Conservation (phyloP, 2,888 invertebrate genomes). For the Xestia c-nigrum region DNA sequence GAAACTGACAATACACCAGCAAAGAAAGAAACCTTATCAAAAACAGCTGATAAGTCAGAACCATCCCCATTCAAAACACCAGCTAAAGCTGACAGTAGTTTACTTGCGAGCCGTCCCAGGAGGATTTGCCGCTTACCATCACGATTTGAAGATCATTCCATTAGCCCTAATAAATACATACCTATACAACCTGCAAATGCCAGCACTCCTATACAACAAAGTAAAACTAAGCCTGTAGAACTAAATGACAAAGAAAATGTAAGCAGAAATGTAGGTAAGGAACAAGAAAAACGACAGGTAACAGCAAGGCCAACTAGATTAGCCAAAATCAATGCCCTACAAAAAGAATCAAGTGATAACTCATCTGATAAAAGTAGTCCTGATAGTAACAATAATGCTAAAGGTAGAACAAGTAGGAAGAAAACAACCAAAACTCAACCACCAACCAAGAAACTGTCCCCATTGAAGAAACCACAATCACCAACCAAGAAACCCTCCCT, state of each 20-base stretch:
- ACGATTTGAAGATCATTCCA: slow-evolving; percentile 81
- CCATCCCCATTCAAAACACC: slow-evolving; percentile 75
- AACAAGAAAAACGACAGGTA: slow-evolving; percentile 41
- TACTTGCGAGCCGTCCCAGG: slow-evolving; percentile 77
- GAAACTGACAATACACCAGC: slow-evolving; percentile 17
- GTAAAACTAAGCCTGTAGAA: slow-evolving; percentile 54
- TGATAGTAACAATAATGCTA: slow-evolving; percentile 79
- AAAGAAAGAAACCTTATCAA: slow-evolving; percentile 41
- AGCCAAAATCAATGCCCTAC: slow-evolving; percentile 34
- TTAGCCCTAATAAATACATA: slow-evolving; percentile 81
- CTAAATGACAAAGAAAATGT: neutral
- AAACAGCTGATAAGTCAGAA: slow-evolving; percentile 34
- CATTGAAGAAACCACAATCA: slow-evolving; percentile 16
- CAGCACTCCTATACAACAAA: slow-evolving; percentile 79
- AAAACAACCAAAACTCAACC: slow-evolving; percentile 19
- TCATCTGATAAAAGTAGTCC: slow-evolving; percentile 66
- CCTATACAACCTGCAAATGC: slow-evolving; percentile 81
- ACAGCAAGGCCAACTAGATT: slow-evolving; percentile 29
- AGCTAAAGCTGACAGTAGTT: slow-evolving; percentile 71
- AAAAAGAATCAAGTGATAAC: slow-evolving; percentile 53
- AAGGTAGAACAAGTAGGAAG: slow-evolving; percentile 49
- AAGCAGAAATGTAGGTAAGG: slow-evolving; percentile 20
- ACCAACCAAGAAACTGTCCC: slow-evolving; percentile 30
- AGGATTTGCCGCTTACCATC: slow-evolving; percentile 82
- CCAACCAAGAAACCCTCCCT: neutral